These are phyloP conservation scores for Crenuchus spilurus DNA, from an alignment of 2,797 vertebrate species.

Conservation along the genomic window DNA sequence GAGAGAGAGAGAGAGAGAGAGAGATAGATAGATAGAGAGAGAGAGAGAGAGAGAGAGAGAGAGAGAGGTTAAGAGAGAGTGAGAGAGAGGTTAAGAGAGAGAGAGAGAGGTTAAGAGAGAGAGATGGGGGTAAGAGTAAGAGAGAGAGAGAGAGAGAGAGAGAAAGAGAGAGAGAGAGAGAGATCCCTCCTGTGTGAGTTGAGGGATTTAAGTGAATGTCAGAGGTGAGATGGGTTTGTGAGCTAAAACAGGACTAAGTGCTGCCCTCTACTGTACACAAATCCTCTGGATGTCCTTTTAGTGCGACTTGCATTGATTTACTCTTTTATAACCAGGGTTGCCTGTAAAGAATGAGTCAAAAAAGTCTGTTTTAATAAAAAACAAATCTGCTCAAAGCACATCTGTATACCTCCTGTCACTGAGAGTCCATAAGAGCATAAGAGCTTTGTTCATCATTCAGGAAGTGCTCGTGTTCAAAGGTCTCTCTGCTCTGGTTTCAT, in stretches of 20 bases:
- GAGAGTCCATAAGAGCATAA: too few relatives aligned
- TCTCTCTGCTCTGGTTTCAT: too few relatives aligned
- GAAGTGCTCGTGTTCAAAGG: too few relatives aligned
- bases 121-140: not conserved
- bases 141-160: not conserved
- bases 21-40: not conserved
- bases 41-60: not conserved
- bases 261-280: slow-evolving; percentile 31
- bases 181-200: not conserved
- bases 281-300: not conserved
- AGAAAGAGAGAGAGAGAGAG: not conserved
- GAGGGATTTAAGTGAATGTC: slow-evolving; percentile 25
- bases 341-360: not conserved
- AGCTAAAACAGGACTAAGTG: slow-evolving; percentile 13
- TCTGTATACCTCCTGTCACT: too few relatives aligned
- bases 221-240: slow-evolving; percentile 14
- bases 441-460: too few relatives aligned
- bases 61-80: too few relatives aligned
- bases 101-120: too few relatives aligned
- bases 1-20: not conserved
- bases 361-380: too few relatives aligned
- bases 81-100: too few relatives aligned
- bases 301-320: not conserved
- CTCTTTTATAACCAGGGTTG: not conserved
- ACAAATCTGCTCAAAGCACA: too few relatives aligned